Evolutionary conservation across 1,140 invertebrate species (phyloP).

Genomic region (Lucilia sericata): DNA sequence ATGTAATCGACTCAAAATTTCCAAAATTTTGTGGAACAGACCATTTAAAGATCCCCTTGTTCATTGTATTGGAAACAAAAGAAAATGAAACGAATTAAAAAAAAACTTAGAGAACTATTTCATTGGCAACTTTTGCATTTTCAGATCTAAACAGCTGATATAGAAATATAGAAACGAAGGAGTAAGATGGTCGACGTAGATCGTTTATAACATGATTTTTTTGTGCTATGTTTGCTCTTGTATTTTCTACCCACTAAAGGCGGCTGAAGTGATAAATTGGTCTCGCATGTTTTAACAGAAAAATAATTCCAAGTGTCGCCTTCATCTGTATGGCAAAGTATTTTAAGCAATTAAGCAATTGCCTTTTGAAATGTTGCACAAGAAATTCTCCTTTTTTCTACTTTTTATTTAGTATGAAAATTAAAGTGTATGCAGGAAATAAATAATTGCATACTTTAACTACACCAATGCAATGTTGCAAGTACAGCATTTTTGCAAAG

Average conservation of each 20-base stretch:
- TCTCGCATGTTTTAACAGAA: constrained; percentile 34
- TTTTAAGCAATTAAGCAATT: constrained; percentile 44
- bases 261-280: constrained; percentile 40
- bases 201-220: neutral
- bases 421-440: constrained; percentile 34
- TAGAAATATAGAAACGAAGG: neutral
- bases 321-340: constrained; percentile 3
- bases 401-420: neutral
- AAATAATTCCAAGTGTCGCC: constrained; percentile 38
- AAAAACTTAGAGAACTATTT: neutral
- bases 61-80: neutral
- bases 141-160: neutral
- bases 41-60: neutral
- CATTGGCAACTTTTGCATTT: neutral
- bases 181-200: neutral
- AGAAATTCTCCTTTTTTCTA: neutral
- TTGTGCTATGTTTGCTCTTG: constrained; percentile 5
- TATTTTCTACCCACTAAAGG: constrained; percentile 21
- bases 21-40: neutral
- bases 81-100: neutral
- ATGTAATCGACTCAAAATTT: neutral
- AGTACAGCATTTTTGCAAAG: neutral
- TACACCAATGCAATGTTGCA: neutral
- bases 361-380: neutral
- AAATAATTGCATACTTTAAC: constrained; percentile 37